A percentile compares a stretch with the other conserved stretches of the same genome.
Conservation (phyloP, 2,113 vertebrate genomes). For the Cricetomys ansorgei region DNA sequence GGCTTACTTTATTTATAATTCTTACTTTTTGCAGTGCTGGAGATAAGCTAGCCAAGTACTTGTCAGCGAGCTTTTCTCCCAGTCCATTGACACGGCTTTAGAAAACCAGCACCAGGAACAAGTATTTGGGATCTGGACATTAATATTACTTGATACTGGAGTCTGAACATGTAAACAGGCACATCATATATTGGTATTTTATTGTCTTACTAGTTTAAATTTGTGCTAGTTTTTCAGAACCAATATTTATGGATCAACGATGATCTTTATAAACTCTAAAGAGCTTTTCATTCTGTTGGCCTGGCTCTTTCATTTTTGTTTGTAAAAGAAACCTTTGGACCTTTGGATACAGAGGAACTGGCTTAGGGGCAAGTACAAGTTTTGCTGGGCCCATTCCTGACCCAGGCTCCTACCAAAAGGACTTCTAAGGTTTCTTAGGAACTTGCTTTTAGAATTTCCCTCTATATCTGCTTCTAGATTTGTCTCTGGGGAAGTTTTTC, state of each 20-base stretch:
- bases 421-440: not conserved
- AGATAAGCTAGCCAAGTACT: not conserved
- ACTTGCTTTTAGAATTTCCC: not conserved
- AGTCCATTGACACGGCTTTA: not conserved
- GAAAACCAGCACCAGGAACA: not conserved
- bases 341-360: slow-evolving; percentile 22
- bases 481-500: not conserved
- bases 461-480: slow-evolving; percentile 9
- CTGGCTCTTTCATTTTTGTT: slow-evolving; percentile 5
- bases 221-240: slow-evolving; percentile 8
- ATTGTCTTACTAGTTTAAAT: slow-evolving; percentile 23
- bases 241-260: not conserved
- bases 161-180: not conserved
- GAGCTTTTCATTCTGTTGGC: slow-evolving; percentile 28
- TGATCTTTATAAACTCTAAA: not conserved
- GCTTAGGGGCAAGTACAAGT: slow-evolving; percentile 29
- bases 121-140: not conserved
- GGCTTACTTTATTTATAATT: not conserved
- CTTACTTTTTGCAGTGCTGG: not conserved
- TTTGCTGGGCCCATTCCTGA: not conserved
- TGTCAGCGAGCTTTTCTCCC: not conserved
- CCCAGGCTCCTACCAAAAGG: not conserved
- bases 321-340: not conserved
- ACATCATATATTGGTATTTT: not conserved
- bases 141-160: not conserved